Evolutionary conservation across 1,140 invertebrate species (phyloP).

Genomic region (Listronotus oregonensis): DNA sequence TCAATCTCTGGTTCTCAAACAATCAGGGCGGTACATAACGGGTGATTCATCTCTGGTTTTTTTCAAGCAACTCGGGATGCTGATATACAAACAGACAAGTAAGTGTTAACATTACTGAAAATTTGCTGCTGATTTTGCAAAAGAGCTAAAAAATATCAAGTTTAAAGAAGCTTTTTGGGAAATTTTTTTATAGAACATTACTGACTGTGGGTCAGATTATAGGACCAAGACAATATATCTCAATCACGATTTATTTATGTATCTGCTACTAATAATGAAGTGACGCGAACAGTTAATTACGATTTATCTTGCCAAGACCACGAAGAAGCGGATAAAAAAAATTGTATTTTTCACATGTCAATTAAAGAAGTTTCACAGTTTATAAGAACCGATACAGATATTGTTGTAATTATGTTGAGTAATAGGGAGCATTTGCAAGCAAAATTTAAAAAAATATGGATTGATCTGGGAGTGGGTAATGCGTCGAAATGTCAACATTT

Average conservation of each 20-base stretch:
- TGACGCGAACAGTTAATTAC: conserved; percentile 23
- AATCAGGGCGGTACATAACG: conserved; percentile 1
- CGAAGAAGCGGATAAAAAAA: no score
- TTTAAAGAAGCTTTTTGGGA: conserved; percentile 32
- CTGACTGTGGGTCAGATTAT: not conserved
- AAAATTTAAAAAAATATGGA: conserved; percentile 25
- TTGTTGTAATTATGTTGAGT: conserved; percentile 20
- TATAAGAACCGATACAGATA: conserved; percentile 30
- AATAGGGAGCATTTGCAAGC: conserved; percentile 26
- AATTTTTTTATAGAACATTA: conserved; percentile 29
- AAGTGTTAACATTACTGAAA: conserved; percentile 1
- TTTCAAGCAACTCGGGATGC: no score
- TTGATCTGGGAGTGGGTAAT: conserved; percentile 28
- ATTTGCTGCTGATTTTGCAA: conserved; percentile 25
- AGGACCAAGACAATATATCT: conserved; percentile 22
- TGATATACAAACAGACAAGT: not conserved
- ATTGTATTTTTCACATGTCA: conserved; percentile 15
- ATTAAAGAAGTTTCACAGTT: conserved; percentile 18
- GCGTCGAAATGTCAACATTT: conserved; percentile 33
- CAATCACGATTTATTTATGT: conserved; percentile 13
- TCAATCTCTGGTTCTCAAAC: no score
- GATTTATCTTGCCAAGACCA: conserved; percentile 31
- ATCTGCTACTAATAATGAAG: conserved; percentile 27
- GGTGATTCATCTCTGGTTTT: no score
- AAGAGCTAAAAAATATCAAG: conserved; percentile 28